Conservation (phyloP, 2,113 vertebrate genomes). For the Cyanoramphus novaezelandiae region DNA sequence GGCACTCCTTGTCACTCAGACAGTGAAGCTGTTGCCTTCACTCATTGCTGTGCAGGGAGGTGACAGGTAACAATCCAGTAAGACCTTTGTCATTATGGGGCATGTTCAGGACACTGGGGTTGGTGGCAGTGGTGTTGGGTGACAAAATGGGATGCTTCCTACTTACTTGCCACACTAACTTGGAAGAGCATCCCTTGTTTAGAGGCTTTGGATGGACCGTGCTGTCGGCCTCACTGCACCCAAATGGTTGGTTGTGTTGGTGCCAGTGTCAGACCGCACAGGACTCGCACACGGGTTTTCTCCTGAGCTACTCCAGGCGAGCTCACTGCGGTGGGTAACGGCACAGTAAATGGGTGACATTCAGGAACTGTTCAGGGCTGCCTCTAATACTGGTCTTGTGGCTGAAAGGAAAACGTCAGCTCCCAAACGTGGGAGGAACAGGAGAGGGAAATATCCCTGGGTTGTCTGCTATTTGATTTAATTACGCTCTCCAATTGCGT, state of each 20-base stretch:
- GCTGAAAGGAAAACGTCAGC: background rate
- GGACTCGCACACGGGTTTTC: background rate
- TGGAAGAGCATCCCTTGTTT: background rate
- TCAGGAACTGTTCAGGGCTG: fast-evolving
- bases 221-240: background rate
- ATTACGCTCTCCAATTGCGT: background rate
- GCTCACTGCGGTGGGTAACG: background rate
- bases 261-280: background rate
- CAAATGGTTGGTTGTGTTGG: background rate
- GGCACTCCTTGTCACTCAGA: background rate
- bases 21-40: background rate
- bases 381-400: fast-evolving
- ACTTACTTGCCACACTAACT: background rate
- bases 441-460: background rate
- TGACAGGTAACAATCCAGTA: background rate
- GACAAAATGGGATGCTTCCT: background rate
- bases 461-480: background rate
- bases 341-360: background rate
- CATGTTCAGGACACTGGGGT: background rate
- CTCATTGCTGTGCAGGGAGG: fast-evolving
- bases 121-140: background rate
- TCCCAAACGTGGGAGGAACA: background rate
- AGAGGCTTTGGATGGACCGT: too few species aligned
- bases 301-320: background rate
- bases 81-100: background rate